Percentiles rank a stretch among this genome's conserved stretches.
Evolutionary conservation across 1,140 invertebrate genomes (phyloP).

Genomic region (Pogonus chalceus): DNA sequence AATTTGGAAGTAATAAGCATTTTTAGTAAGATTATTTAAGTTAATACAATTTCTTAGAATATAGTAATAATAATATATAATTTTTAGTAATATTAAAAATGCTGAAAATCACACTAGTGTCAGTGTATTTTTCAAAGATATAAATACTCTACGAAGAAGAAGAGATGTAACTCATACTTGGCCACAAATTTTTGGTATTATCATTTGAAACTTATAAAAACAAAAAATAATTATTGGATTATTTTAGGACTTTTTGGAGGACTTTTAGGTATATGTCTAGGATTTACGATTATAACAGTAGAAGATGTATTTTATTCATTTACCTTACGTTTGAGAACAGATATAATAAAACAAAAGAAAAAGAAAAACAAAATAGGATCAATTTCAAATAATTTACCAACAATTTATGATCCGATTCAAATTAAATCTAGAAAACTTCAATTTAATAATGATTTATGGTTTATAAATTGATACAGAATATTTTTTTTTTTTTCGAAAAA

Average conservation of each 20-base stretch:
- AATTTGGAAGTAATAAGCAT: neutral
- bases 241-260: neutral
- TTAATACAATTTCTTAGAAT: no score
- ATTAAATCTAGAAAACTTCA: no score
- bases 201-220: neutral
- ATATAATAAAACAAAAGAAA: no score
- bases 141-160: neutral
- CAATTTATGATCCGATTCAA: no score
- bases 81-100: no score
- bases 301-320: neutral
- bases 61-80: no score
- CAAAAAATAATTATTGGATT: no score
- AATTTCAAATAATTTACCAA: no score
- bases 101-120: neutral
- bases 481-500: no score
- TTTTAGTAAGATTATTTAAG: neutral
- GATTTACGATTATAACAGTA: neutral
- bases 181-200: neutral
- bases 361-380: no score
- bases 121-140: neutral
- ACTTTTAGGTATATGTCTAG: neutral
- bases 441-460: no score
- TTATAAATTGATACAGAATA: no score
- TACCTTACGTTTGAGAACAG: neutral
- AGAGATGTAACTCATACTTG: neutral